phyloP scores from a whole-genome alignment of 2,797 vertebrate species.

The Channa striata region DNA sequence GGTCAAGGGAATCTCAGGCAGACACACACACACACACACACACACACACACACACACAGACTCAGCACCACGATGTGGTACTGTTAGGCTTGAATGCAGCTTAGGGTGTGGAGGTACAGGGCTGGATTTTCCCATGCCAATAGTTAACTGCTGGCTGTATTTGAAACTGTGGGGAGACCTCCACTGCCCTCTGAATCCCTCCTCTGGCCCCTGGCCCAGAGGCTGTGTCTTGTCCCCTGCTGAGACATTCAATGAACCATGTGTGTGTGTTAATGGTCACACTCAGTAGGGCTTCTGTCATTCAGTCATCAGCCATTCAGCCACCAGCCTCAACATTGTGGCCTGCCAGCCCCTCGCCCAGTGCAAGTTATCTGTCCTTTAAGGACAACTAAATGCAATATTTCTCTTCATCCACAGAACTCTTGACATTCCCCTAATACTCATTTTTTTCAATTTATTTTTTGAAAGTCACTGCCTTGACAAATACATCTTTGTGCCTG shows the following conservation, averaged over 20 bases:
- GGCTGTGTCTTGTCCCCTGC: constrained; percentile 71
- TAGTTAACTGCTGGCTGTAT: constrained; percentile 79
- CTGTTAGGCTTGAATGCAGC: constrained; percentile 75
- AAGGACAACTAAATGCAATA: constrained; percentile 71
- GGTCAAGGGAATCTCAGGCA: constrained; percentile 71
- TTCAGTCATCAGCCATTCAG: constrained; percentile 79
- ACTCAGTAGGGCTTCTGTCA: constrained; percentile 78
- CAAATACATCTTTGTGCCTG: constrained; percentile 50
- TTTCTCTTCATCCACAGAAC: constrained; percentile 61
- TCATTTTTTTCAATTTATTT: constrained; percentile 54
- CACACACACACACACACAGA: constrained; percentile 43
- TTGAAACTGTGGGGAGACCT: constrained; percentile 73
- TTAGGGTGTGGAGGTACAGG: constrained; percentile 61
- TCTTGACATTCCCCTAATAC: constrained; percentile 62
- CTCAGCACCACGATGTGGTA: constrained; percentile 61
- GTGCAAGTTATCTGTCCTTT: constrained; percentile 84
- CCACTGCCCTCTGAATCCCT: constrained; percentile 75
- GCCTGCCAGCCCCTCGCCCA: constrained; percentile 68
- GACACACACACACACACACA: constrained; percentile 28
- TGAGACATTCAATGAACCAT: constrained; percentile 76
- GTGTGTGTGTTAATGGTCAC: constrained; percentile 70
- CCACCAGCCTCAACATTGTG: constrained; percentile 68
- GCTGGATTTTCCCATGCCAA: constrained; percentile 84
- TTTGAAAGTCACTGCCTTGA: constrained; percentile 36
- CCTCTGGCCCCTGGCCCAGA: constrained; percentile 69